Evolutionary conservation across 2,113 vertebrate species (phyloP).

Genomic region (Epinephelus moara): DNA sequence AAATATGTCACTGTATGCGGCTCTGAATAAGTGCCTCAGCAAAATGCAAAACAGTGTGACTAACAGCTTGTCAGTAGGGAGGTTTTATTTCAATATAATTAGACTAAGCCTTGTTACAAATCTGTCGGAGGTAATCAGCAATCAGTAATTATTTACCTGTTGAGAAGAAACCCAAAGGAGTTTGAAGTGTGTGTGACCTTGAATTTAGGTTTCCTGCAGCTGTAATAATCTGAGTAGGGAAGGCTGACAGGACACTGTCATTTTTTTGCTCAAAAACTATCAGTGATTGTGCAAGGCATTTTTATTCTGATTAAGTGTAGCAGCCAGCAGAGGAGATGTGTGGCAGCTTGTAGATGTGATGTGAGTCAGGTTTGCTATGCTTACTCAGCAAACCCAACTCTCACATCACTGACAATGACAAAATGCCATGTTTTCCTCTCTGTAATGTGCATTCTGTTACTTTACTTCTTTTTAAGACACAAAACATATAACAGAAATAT

Average conservation of each 20-base stretch:
- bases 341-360: neutral
- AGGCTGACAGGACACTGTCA: neutral
- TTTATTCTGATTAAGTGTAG: neutral
- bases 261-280: neutral
- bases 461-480: neutral
- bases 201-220: neutral
- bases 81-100: neutral
- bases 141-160: conserved; percentile 11
- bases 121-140: conserved; percentile 6
- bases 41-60: conserved; percentile 1
- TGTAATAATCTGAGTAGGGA: neutral
- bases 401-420: neutral
- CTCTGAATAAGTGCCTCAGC: neutral
- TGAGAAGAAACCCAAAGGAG: neutral
- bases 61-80: neutral
- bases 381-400: neutral
- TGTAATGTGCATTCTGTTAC: neutral
- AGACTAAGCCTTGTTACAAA: neutral
- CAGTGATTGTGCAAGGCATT: neutral
- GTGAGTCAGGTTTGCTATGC: neutral
- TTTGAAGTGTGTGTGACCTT: neutral
- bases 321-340: neutral
- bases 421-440: neutral
- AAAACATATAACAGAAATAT: neutral
- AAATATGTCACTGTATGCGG: neutral